Conservation (phyloP, 2,797 vertebrate species). For the Eospalax fontanierii region DNA sequence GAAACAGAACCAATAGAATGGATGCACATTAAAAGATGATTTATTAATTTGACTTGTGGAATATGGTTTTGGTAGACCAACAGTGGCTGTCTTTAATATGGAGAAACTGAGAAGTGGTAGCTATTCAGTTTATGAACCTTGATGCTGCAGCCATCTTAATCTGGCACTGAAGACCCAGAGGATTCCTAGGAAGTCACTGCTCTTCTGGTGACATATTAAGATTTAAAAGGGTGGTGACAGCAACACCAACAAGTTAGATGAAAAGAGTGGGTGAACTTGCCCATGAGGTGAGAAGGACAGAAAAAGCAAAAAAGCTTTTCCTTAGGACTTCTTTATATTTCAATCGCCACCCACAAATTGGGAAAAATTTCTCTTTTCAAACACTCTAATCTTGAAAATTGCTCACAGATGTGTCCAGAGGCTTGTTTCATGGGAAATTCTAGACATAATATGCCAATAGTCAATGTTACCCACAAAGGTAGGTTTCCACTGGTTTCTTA, state of each 20-base stretch:
- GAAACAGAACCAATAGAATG: not conserved
- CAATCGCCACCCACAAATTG: not conserved
- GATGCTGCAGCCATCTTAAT: rapidly evolving
- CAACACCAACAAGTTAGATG: not conserved
- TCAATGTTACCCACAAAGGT: not conserved
- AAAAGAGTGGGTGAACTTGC: not conserved
- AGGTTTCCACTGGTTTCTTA: not conserved
- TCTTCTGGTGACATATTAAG: not conserved
- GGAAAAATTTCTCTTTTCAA: not conserved
- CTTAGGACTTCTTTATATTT: not conserved
- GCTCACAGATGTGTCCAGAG: no score
- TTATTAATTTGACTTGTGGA: not conserved
- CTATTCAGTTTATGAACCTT: not conserved
- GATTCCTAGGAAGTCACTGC: not conserved
- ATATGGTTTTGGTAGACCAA: not conserved
- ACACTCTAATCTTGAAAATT: not conserved
- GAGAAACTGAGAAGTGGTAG: not conserved
- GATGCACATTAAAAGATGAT: not conserved
- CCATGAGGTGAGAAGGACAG: not conserved
- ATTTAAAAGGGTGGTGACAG: not conserved
- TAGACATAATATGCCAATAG: not conserved
- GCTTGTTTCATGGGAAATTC: not conserved
- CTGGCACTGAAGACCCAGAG: no score
- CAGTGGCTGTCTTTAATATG: not conserved
- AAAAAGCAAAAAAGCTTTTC: not conserved